These are phyloP conservation scores for Crotalus tigris DNA, from an alignment of 2,113 vertebrate species.

Conservation along the genomic window DNA sequence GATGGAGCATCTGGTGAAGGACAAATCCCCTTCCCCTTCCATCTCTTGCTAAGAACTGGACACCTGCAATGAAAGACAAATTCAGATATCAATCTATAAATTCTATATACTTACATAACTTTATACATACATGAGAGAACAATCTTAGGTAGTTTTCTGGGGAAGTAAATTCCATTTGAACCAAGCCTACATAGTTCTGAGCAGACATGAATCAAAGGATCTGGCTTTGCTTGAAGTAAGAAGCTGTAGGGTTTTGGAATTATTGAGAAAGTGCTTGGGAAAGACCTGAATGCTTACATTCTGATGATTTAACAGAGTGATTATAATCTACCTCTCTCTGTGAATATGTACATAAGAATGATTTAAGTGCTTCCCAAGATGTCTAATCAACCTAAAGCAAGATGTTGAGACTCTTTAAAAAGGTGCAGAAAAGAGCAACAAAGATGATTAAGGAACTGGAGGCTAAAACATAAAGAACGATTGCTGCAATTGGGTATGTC, in stretches of 20 bases:
- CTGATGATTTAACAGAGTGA: background rate
- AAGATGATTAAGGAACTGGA: too few relatives aligned
- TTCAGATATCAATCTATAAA: background rate
- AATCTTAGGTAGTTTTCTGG: background rate
- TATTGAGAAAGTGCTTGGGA: background rate
- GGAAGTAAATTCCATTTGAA: background rate
- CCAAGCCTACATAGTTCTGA: background rate
- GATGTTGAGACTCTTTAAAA: too few relatives aligned
- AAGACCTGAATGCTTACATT: background rate
- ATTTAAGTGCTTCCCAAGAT: background rate
- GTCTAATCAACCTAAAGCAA: background rate
- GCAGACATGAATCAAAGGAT: background rate
- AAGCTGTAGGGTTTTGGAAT: background rate
- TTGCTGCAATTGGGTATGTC: too few relatives aligned
- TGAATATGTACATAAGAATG: background rate
- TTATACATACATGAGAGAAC: background rate
- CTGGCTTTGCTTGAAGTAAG: background rate
- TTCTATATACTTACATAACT: background rate
- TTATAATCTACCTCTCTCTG: background rate
- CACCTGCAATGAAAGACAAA: background rate
- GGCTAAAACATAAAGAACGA: too few relatives aligned
- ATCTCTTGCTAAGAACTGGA: background rate
- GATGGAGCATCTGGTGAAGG: background rate
- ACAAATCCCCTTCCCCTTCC: background rate
- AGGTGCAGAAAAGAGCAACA: too few relatives aligned